Conservation (phyloP, 2,888 invertebrate species). For the Lumbricus terrestris region DNA sequence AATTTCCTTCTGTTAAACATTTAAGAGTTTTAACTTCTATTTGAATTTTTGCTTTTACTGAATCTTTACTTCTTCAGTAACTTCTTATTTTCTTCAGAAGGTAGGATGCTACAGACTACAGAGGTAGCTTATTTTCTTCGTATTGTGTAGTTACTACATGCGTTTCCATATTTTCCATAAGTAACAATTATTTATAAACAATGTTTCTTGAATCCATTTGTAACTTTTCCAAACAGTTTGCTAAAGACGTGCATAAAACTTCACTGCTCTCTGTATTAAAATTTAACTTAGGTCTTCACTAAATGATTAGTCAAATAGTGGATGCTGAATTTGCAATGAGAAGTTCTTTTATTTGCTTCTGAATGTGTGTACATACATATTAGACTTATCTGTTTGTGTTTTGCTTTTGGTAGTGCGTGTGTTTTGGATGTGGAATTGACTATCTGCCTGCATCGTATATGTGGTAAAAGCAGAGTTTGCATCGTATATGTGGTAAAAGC, state of each 20-base stretch:
- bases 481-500: neutral
- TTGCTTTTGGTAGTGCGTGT: neutral
- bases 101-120: no score
- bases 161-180: neutral
- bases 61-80: neutral
- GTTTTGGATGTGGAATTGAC: neutral
- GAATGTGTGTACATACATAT: neutral
- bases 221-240: neutral
- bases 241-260: neutral
- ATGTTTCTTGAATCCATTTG: neutral
- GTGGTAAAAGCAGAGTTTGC: neutral
- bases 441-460: neutral
- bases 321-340: neutral
- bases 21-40: neutral
- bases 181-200: neutral
- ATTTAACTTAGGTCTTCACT: no score
- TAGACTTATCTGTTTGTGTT: neutral
- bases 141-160: neutral
- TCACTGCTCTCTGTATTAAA: neutral
- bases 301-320: neutral
- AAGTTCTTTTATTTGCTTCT: neutral
- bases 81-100: neutral
- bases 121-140: no score
- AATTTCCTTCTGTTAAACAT: neutral
- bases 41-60: neutral